Conservation (phyloP, 2,797 vertebrate species). For the Lithobates sylvaticus region DNA sequence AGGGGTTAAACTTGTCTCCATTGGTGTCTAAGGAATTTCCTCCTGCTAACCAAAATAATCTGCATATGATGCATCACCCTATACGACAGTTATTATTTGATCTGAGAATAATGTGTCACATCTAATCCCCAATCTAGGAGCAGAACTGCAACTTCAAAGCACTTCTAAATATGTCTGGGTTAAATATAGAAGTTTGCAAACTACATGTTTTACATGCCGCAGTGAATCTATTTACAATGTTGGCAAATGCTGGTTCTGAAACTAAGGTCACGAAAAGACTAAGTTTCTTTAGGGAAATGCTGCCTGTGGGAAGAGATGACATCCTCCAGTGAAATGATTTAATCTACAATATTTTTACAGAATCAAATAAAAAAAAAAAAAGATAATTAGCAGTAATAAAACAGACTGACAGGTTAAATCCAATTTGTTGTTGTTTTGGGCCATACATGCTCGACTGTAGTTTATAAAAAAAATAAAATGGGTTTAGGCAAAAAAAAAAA, state of each 20-base stretch:
- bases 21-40: constrained; percentile 20
- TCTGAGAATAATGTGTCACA: constrained; percentile 47
- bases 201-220: constrained; percentile 55
- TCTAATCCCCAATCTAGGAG: constrained; percentile 53
- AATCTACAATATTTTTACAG: background rate
- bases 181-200: constrained; percentile 60
- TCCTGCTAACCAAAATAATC: constrained; percentile 48
- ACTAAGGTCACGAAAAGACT: constrained; percentile 43
- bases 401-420: no score
- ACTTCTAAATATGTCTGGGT: constrained; percentile 45
- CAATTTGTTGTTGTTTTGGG: no score
- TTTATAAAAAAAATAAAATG: no score
- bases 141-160: constrained; percentile 54
- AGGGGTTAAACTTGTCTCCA: constrained; percentile 13
- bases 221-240: constrained; percentile 56
- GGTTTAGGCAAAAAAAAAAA: no score
- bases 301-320: constrained; percentile 3
- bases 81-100: constrained; percentile 52
- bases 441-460: no score
- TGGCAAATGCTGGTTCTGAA: constrained; percentile 35
- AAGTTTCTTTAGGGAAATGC: background rate
- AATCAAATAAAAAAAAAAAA: background rate
- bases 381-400: no score
- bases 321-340: background rate
- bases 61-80: constrained; percentile 53